Evolutionary conservation across 2,888 invertebrate species (phyloP).

Genomic region (Ophraella communa): DNA sequence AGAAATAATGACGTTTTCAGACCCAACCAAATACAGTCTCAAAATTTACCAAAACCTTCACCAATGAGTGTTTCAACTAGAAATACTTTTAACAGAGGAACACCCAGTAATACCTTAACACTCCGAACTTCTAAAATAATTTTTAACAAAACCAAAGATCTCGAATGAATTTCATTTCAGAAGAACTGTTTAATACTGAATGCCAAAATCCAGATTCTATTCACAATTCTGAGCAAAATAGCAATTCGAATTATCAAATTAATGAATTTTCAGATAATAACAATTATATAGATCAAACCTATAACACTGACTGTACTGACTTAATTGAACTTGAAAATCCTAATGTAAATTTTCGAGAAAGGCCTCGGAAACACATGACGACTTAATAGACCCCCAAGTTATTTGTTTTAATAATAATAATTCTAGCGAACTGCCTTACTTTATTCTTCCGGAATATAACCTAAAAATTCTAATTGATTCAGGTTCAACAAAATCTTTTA

Average conservation of each 20-base stretch:
- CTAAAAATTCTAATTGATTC: no score
- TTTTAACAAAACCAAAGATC: background rate
- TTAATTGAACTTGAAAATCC: background rate
- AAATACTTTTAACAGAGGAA: background rate
- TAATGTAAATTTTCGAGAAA: background rate
- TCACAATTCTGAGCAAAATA: background rate
- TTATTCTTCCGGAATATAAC: no score
- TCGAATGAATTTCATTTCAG: background rate
- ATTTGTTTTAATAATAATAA: no score
- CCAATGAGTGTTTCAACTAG: background rate
- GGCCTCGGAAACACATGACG: no score
- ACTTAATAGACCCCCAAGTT: no score
- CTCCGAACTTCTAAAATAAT: background rate
- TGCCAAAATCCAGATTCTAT: background rate
- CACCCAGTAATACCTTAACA: background rate
- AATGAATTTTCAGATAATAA: no score
- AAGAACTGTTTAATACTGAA: background rate
- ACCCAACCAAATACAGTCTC: background rate
- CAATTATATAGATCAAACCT: background rate
- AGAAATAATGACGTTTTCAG: background rate
- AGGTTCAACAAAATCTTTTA: no score
- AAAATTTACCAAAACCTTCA: background rate
- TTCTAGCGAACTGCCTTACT: no score
- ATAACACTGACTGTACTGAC: background rate
- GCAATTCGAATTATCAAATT: no score